Conservation (phyloP, 2,888 invertebrate genomes). For the Drosophila tripunctata region DNA sequence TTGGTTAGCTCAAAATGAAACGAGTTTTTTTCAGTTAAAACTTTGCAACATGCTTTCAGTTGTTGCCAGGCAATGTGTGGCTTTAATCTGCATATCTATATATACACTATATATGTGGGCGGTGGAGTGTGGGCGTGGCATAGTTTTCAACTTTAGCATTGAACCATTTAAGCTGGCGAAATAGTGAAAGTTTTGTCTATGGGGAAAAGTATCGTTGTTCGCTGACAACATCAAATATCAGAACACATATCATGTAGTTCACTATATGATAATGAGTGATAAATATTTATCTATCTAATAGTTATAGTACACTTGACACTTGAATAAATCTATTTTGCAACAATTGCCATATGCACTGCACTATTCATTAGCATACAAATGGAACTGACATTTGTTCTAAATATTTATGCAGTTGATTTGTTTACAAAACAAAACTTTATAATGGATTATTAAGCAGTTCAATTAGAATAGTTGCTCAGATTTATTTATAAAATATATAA, state of each 20-base stretch:
- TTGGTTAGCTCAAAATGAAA: slow-evolving; percentile 39
- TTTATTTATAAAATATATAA: no score
- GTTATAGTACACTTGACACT: slow-evolving; percentile 11
- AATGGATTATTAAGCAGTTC: no score
- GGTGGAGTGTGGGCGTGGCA: slow-evolving; percentile 29
- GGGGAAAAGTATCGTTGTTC: background rate
- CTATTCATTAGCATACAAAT: slow-evolving; percentile 1
- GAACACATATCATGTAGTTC: background rate
- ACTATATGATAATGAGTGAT: background rate
- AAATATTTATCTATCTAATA: no score
- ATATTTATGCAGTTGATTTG: no score
- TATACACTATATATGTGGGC: background rate
- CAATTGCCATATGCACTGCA: no score
- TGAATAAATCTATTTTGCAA: slow-evolving; percentile 3
- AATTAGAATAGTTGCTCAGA: no score
- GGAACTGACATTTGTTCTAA: background rate
- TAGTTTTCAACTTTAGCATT: slow-evolving; percentile 33
- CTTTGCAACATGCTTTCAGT: slow-evolving; percentile 14
- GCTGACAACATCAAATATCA: background rate
- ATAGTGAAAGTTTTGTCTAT: slow-evolving; percentile 45
- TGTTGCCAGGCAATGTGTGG: slow-evolving; percentile 35
- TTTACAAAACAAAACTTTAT: no score
- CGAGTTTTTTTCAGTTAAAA: slow-evolving; percentile 39
- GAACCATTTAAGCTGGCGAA: slow-evolving; percentile 22
- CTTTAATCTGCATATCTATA: slow-evolving; percentile 43